Evolutionary conservation across 2,888 invertebrate species (phyloP), one percentile per base, ranked within the genome.

Genomic region (Pyrocoelia pectoralis): DNA sequence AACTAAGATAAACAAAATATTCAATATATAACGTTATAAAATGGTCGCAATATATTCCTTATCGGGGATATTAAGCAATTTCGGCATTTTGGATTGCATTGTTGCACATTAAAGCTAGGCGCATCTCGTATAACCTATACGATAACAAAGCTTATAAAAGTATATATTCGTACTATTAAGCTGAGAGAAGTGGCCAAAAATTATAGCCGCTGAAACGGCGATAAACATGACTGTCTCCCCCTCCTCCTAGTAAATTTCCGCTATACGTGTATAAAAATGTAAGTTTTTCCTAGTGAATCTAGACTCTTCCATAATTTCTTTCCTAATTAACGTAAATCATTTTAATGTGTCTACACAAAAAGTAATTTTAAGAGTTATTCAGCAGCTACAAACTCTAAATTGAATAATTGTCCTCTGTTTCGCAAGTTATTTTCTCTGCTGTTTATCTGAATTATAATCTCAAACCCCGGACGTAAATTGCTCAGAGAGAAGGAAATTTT

Each of bases 81-180:
- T 61, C 46, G 67, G 66, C 67, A 61, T 61, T n/a, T 59, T 56
- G 46, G 58, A 50, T 41, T 65, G 68, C 67, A 67, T 56, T 65
- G 62, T 66, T 61, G 61, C 63, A 67, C 69, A 70, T 71, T 71
- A 70, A 71, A 67, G 64, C 69, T 68, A 61, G 54, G 59, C 65
- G 49, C 65, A 52, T 59, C 63, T 65, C 66, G 52, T 67, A 71
- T 69, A 71, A 69, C 56, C 63, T 61, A 46, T 29, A 59, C 68
- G 71, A 71, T 71, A 71, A 70, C 69, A 61, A 61, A 68, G 70
- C 71, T 71, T 71, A 69, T 70, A 71, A 71, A 70, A 72, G 68
- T 71, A 68, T 24, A 24, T 70, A 66, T 69, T 68, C 66, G 68
- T 62, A 60, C 59, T 51, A 66, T 66, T 64, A 60, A 64, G 64